Base-by-base conservation (phyloP, 2,113 vertebrate genomes). In the Meriones unguiculatus region DNA sequence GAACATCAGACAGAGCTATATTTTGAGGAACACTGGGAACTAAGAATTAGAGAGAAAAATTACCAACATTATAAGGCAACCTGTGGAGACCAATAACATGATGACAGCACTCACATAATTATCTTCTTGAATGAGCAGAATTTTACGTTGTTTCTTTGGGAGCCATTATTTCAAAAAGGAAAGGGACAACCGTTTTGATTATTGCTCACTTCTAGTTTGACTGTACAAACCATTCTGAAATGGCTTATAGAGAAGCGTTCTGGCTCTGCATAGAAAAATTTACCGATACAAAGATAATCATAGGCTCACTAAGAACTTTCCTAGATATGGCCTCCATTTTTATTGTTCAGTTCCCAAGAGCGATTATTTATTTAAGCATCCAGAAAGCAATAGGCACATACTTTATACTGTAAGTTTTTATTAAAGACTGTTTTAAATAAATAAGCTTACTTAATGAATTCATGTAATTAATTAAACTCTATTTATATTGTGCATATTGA, bases 11-110 rank as follows among this genome's bases (percentile, higher is more conserved):
- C 98, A 99, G 97, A 89, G 96, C 95, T 97, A 99, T 98, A 91
- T 98, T 98, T 94, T 93, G 98, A 92, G 99, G 99, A 94, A 98
- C 98, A 97, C 98, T 99, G 70, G 99, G 99, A 98, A 99, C 99
- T 99, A 94, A 81, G 98, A 97, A 95, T 87, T 35, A 97, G 96
- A 97, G 95, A 20, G 93, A 17, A 96, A 97, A 80, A 80, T 75
- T 3, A 35, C 90, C 90, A 91, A 59, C 4, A 46, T 77, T 72
- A 30, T 52, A 32, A 38, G 95, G 11, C 0, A 72, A 0, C 11
- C 64, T 65, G 6, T 87, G 7, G 6, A 13, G 9, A 25, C 62
- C 46, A 69, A 11, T 91, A 35, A 50, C n/a, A 20, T 89, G 65
- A 80, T 1, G 41, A 50, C 6, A 84, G 32, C 6, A 8, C 8